Conservation (phyloP, 2,888 invertebrate species). For the Aelia acuminata region DNA sequence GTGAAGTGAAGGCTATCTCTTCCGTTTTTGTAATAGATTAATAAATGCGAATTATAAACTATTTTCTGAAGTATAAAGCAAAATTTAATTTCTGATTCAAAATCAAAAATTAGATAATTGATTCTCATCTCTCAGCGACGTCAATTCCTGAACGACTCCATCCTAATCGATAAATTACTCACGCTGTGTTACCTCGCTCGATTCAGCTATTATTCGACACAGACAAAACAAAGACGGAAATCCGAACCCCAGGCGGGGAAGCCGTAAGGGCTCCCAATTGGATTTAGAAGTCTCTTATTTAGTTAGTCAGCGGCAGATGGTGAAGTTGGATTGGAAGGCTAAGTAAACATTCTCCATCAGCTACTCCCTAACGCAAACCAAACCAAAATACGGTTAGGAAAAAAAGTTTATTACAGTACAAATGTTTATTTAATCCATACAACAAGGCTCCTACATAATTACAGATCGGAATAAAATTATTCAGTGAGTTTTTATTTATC, state of each 20-base stretch:
- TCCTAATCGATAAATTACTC: not conserved
- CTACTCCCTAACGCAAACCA: not conserved
- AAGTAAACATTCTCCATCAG: conserved; percentile 24
- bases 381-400: not conserved
- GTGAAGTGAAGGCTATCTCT: no score
- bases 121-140: not conserved
- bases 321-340: conserved; percentile 22
- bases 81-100: no score
- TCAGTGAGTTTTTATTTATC: not conserved
- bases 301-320: conserved; percentile 31
- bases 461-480: not conserved
- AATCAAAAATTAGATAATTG: not conserved
- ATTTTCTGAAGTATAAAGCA: no score
- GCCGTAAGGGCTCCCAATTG: conserved; percentile 3
- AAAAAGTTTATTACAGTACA: conserved; percentile 1
- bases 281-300: conserved; percentile 34
- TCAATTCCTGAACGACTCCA: not conserved
- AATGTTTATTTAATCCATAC: conserved; percentile 29
- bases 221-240: not conserved
- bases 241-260: not conserved
- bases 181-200: not conserved
- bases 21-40: no score
- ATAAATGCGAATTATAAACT: no score
- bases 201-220: not conserved
- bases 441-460: not conserved